These are phyloP conservation scores for Chloroclystis v-ata DNA, from an alignment of 2,888 invertebrate species.

Conservation along the genomic window DNA sequence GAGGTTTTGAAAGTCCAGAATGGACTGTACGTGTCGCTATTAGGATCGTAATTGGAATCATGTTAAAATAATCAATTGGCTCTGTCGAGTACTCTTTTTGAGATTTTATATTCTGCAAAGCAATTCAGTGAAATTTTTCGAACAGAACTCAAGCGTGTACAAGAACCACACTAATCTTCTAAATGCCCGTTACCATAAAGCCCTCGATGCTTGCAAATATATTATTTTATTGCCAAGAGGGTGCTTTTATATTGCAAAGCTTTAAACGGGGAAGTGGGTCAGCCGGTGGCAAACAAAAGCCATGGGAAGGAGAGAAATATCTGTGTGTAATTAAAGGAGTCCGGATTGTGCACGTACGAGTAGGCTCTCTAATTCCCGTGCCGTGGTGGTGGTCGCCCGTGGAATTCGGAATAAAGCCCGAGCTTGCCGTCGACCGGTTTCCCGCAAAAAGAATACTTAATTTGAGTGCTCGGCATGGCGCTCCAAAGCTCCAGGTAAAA, in stretches of 20 bases:
- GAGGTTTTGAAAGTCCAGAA: constrained; percentile 11
- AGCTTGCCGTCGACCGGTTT: constrained; percentile 19
- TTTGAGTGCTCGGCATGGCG: constrained; percentile 10
- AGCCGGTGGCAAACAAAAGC: constrained; percentile 10
- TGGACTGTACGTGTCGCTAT: constrained; percentile 15
- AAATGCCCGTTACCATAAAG: not conserved
- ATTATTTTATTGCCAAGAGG: not conserved
- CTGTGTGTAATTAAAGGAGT: constrained; percentile 28
- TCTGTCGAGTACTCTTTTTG: not conserved
- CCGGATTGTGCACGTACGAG: constrained; percentile 23
- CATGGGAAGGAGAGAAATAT: constrained; percentile 17
- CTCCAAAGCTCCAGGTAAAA: constrained; percentile 15
- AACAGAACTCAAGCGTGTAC: not conserved
- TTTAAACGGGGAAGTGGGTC: constrained; percentile 8
- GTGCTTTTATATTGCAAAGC: not conserved
- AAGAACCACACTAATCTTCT: not conserved
- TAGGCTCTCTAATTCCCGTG: constrained; percentile 25
- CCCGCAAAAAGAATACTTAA: constrained; percentile 23
- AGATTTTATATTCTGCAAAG: not conserved
- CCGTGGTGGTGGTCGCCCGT: constrained; percentile 14
- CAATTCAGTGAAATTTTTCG: not conserved
- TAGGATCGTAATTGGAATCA: constrained; percentile 6
- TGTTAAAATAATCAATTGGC: constrained; percentile 1
- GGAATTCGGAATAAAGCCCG: constrained; percentile 29
- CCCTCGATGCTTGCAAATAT: not conserved